Evolutionary conservation across 2,888 invertebrate species (phyloP).

Genomic region (Plagodis pulveraria): DNA sequence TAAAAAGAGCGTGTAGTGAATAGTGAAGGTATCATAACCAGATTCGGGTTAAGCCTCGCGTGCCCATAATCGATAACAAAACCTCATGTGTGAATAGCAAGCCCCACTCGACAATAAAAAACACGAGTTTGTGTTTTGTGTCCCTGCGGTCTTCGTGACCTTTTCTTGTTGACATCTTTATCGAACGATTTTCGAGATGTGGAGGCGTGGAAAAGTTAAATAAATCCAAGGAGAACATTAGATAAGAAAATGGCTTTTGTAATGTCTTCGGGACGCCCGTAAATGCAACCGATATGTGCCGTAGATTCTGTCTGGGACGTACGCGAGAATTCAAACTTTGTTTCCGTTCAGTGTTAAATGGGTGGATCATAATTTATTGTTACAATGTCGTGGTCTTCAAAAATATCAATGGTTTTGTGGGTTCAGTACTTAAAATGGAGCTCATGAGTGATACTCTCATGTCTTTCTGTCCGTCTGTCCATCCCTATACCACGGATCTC

Average conservation of each 20-base stretch:
- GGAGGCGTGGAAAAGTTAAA: constrained; percentile 82
- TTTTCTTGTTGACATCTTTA: constrained; percentile 80
- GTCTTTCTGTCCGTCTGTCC: too few relatives aligned
- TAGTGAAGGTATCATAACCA: neutral
- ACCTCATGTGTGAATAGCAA: constrained; percentile 41
- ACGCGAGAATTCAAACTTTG: constrained; percentile 59
- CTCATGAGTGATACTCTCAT: too few relatives aligned
- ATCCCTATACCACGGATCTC: too few relatives aligned
- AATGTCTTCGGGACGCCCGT: constrained; percentile 82
- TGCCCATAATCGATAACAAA: constrained; percentile 32
- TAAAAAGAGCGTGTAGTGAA: neutral
- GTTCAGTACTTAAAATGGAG: too few relatives aligned
- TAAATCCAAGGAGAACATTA: constrained; percentile 81
- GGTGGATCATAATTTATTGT: constrained; percentile 24
- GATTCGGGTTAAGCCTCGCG: constrained; percentile 19
- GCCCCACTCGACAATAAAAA: constrained; percentile 48
- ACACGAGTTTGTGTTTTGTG: constrained; percentile 49
- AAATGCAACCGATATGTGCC: constrained; percentile 79
- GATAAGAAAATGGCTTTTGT: constrained; percentile 83
- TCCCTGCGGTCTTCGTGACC: constrained; percentile 64
- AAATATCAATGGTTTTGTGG: too few relatives aligned
- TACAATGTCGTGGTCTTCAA: too few relatives aligned
- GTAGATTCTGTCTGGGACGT: constrained; percentile 69
- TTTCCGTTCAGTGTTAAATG: constrained; percentile 43
- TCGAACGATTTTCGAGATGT: constrained; percentile 77